phyloP scores from a whole-genome alignment of 2,888 invertebrate genomes.

The Sympetrum striolatum region DNA sequence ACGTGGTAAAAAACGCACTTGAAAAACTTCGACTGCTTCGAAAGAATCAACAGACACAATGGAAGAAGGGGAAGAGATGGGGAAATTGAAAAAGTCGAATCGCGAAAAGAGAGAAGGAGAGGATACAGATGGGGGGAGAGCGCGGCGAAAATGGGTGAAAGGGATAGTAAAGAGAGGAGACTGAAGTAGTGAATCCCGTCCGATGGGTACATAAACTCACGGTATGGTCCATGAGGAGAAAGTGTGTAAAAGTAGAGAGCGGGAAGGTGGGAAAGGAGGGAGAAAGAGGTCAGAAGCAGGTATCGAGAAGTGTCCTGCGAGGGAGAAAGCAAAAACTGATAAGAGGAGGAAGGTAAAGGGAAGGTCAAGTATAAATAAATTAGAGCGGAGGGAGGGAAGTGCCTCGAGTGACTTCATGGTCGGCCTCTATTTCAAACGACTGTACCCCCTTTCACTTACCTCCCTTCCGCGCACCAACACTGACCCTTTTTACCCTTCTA shows the following conservation, averaged over 20 bases:
- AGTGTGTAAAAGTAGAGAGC: not conserved
- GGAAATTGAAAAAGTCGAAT: not conserved
- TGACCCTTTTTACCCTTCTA: not conserved
- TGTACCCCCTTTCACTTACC: not conserved
- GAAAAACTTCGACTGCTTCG: too few species aligned
- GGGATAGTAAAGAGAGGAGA: not conserved
- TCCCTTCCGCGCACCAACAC: not conserved
- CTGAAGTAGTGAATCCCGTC: not conserved
- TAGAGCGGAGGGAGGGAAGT: conserved; percentile 14
- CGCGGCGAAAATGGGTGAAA: not conserved
- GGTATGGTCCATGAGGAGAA: not conserved
- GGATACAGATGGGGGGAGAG: not conserved
- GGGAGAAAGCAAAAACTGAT: not conserved
- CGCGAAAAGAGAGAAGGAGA: not conserved
- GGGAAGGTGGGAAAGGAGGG: not conserved
- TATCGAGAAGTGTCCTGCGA: not conserved
- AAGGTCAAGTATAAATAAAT: conserved; percentile 38
- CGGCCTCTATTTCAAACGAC: conserved; percentile 7
- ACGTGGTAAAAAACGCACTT: too few species aligned
- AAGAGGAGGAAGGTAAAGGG: not conserved
- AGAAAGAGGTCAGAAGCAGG: not conserved
- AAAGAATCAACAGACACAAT: not conserved
- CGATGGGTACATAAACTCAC: conserved; percentile 14
- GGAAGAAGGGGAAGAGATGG: not conserved
- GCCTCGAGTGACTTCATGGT: not conserved